These are phyloP conservation scores for Echinometra lucunter DNA, from an alignment of 53 echinoderm and acorn worm species.

Conservation along the genomic window DNA sequence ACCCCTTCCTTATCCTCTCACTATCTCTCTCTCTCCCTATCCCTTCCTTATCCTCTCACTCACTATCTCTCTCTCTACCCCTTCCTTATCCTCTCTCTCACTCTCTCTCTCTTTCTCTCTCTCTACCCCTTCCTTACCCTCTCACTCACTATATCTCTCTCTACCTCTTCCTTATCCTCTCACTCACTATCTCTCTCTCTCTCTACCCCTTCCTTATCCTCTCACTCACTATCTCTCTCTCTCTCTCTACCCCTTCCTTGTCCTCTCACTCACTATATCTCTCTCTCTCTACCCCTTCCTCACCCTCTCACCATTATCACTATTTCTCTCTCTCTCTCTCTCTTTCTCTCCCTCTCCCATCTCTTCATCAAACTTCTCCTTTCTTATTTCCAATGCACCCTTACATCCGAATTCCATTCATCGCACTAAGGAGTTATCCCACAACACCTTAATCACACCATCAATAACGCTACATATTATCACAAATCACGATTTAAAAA, in stretches of 20 bases:
- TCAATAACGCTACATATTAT: neutral
- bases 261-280: neutral
- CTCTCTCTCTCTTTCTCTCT: neutral
- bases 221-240: neutral
- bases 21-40: too few species aligned
- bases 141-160: neutral
- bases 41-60: too few species aligned
- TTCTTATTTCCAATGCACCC: neutral
- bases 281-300: neutral
- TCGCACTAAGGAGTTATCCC: neutral
- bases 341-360: neutral
- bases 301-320: too few species aligned
- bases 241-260: neutral
- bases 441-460: too few species aligned
- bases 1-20: too few species aligned
- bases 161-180: neutral
- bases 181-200: neutral
- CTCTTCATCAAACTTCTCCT: too few species aligned
- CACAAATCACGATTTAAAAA: neutral
- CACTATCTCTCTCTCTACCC: neutral
- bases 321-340: neutral
- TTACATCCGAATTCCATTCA: neutral
- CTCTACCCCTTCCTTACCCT: neutral
- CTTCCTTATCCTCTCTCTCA: neutral
- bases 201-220: neutral